Base-by-base conservation (phyloP, 2,797 vertebrate genomes). In the Squalus acanthias region DNA sequence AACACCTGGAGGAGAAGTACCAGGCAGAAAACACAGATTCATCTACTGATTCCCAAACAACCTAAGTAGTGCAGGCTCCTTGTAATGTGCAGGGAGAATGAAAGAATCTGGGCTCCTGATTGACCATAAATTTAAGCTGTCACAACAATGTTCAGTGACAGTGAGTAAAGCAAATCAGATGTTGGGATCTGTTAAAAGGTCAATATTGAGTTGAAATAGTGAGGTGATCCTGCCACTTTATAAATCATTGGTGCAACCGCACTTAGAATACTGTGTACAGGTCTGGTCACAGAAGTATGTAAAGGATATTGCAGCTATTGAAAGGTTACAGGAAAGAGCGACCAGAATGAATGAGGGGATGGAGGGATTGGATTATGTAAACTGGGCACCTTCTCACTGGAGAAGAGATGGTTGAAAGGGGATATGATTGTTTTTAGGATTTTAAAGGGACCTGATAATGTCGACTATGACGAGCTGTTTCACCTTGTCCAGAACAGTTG, bases 1-100 rank as follows among this genome's bases (percentile, higher is more conserved):
- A 26, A 96, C 96, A n/a, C 96, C 96, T 96, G 74, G 7, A 94
- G 50, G 50, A 96, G 29, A 95, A 91, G 29, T 26, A 89, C 9
- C 10, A 50, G 13, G 60, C 13, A 33, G 13, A 15, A 82, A 50
- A 7, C 39, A 50, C 17, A 50, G 82, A 67, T 65, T 92, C 33
- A 46, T 46, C 29, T n/a, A 20, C 20, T 24, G 20, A 9, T 69
- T 93, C n/a, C 20, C 65, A 93, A 22, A n/a, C 50, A 63, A 20
- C 1, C 24, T 24, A 33, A 67, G 7, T 7, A 26, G 9, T 13
- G 29, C 3, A 33, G 26, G 50, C 29, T 94, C 67, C 29, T 22
- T 94, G 29, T 63, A 63, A 94, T 20, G 20, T 39, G 29, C 15
- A 24, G 26, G 50, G 22, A 0, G 9, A 87, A 87, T 91, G 13